A percentile compares a stretch with the other conserved stretches of the same genome.
Conservation (phyloP, 1,140 invertebrate species). For the Drosophila grimshawi region DNA sequence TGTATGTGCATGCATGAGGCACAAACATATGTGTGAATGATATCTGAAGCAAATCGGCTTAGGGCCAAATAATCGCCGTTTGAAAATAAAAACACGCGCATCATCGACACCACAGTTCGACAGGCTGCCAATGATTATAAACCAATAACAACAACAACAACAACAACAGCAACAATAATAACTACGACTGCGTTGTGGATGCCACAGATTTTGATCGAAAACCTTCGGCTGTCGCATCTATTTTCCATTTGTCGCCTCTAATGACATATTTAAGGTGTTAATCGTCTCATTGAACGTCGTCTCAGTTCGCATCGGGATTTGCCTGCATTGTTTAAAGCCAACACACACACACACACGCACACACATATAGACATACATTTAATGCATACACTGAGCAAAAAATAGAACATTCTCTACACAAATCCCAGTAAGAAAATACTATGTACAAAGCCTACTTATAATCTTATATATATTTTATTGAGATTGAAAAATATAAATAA, state of each 20-base stretch:
- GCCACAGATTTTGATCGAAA: slow-evolving; percentile 55
- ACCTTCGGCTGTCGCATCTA: slow-evolving; percentile 65
- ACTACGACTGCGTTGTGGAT: slow-evolving; percentile 41
- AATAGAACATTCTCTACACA: too few species aligned
- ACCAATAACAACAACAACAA: slow-evolving; percentile 35
- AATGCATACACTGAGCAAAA: not conserved
- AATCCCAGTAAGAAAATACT: too few species aligned
- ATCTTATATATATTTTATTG: too few species aligned
- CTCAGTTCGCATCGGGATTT: slow-evolving; percentile 58
- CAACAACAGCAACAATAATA: slow-evolving; percentile 16
- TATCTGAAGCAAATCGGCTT: slow-evolving; percentile 70
- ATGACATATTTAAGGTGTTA: slow-evolving; percentile 82
- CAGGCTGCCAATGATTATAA: slow-evolving; percentile 34
- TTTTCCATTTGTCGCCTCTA: slow-evolving; percentile 80
- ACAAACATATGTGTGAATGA: slow-evolving; percentile 21
- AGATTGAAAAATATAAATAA: too few species aligned
- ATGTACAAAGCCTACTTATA: too few species aligned
- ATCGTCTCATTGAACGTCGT: slow-evolving; percentile 73
- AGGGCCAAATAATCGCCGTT: slow-evolving; percentile 75
- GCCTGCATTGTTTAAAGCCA: slow-evolving; percentile 54
- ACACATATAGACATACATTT: slow-evolving; percentile 1
- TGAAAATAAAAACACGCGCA: slow-evolving; percentile 80
- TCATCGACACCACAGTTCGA: slow-evolving; percentile 70
- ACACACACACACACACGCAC: slow-evolving; percentile 14
- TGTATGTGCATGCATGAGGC: slow-evolving; percentile 1